Base-by-base conservation (phyloP, 2,113 vertebrate species). In the Takifugu bimaculatus region DNA sequence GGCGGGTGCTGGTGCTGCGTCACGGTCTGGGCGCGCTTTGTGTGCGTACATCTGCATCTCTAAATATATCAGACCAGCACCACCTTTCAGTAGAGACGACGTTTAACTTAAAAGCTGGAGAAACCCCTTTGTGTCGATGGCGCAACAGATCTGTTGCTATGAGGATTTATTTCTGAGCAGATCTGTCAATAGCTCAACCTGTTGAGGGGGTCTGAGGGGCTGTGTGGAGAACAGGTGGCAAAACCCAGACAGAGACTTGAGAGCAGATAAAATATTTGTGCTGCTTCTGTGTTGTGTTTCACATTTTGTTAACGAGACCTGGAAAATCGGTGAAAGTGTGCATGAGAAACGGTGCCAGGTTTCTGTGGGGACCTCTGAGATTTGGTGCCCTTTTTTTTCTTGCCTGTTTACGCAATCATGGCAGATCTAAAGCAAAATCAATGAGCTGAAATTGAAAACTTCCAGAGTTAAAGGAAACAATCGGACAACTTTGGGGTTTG, bases 201-300 rank as follows among this genome's bases (percentile, higher is more conserved):
- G 72, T 29, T 9, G 48, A 26, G 44, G 7, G 3, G 43, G 32
- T 13, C 32, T 9, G 48, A 26, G 44, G 7, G 3, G 43, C 43
- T 13, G 10, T 14, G 57, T 27, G 13, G 15, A 28, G 57, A 74
- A 56, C 79, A 80, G 74, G 73, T 72, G 81, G 67, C 1, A 53
- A 12, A 12, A 63, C 20, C 20, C 20, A 61, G 59, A 77, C 43
- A 50, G 53, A 72, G 63, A 70, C 64, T 35, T 5, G 42, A 26
- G 39, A 47, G 61, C 67, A 66, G 74, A 72, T 66, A 48, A 68
- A 80, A 65, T 68, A 63, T 75, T 44, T 50, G 0, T 12, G 50
- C 49, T 26, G 45, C 35, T 50, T 53, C 57, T 35, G 43, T 49
- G 52, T 59, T 26, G 53, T 20, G 63, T 43, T 42, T 7, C 54